A percentile compares a stretch with the other conserved stretches of the same genome.
phyloP scores from a whole-genome alignment of 2,113 vertebrate genomes.

The Buteo buteo region DNA sequence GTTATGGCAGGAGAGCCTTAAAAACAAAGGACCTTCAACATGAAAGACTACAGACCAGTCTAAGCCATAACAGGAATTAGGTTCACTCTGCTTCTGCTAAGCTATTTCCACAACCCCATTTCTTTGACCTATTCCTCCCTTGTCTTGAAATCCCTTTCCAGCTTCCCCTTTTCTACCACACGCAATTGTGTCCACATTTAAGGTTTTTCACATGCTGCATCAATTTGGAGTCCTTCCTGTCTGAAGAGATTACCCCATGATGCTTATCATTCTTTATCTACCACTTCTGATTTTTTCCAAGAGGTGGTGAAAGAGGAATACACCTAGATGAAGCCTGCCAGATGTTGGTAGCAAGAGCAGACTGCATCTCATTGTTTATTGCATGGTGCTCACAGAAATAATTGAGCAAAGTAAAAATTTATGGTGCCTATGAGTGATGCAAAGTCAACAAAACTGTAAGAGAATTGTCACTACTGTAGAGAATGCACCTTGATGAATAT shows the following conservation, averaged over 20 bases:
- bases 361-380: background rate
- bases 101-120: background rate
- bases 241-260: background rate
- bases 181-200: background rate
- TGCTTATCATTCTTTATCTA: background rate
- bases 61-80: background rate
- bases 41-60: background rate
- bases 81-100: background rate
- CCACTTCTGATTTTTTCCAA: background rate
- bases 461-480: background rate
- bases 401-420: background rate
- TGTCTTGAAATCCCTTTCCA: background rate
- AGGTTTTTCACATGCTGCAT: background rate
- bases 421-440: accelerated
- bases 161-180: background rate
- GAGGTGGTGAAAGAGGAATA: background rate
- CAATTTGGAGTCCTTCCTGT: background rate
- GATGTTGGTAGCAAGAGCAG: background rate
- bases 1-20: background rate
- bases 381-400: background rate
- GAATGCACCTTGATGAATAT: background rate
- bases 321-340: background rate
- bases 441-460: background rate
- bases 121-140: background rate
- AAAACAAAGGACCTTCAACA: background rate